phyloP scores from a whole-genome alignment of 2,888 invertebrate genomes.

The Chalcis sispes region DNA sequence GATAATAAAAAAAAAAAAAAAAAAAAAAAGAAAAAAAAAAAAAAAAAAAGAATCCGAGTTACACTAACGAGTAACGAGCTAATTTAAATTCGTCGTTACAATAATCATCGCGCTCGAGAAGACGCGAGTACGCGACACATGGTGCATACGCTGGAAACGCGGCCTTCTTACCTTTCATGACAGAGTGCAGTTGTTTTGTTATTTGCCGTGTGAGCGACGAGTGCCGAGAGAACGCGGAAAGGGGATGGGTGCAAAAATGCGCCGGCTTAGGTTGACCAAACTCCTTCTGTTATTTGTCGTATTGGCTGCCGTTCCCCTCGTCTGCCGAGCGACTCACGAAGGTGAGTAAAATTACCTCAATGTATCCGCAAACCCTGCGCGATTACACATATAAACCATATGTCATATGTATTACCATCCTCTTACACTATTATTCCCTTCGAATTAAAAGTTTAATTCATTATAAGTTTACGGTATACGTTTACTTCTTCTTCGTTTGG shows the following conservation, averaged over 20 bases:
- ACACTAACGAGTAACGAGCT: too few species aligned
- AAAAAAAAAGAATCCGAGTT: neutral
- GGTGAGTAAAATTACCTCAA: too few species aligned
- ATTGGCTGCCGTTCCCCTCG: neutral
- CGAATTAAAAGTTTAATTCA: too few species aligned
- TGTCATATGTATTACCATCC: too few species aligned
- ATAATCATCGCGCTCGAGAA: neutral
- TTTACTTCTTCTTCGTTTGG: too few species aligned
- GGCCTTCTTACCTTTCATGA: slow-evolving; percentile 36
- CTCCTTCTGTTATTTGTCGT: slow-evolving; percentile 56
- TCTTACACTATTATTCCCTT: too few species aligned
- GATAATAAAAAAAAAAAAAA: neutral
- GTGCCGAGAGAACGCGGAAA: slow-evolving; percentile 9
- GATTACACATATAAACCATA: too few species aligned
- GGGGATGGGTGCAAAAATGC: slow-evolving; percentile 62
- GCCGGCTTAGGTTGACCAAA: slow-evolving; percentile 67
- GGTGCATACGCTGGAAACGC: slow-evolving; percentile 22
- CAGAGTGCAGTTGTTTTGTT: slow-evolving; percentile 37
- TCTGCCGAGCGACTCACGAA: neutral
- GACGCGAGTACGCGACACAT: slow-evolving; percentile 21
- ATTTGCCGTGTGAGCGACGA: neutral
- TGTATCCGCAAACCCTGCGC: too few species aligned
- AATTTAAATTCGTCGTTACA: too few species aligned
- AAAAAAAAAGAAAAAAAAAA: neutral
- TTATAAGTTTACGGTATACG: too few species aligned